Base-by-base conservation (phyloP, 2,888 invertebrate genomes). In the Drosophila parthenogenetica region DNA sequence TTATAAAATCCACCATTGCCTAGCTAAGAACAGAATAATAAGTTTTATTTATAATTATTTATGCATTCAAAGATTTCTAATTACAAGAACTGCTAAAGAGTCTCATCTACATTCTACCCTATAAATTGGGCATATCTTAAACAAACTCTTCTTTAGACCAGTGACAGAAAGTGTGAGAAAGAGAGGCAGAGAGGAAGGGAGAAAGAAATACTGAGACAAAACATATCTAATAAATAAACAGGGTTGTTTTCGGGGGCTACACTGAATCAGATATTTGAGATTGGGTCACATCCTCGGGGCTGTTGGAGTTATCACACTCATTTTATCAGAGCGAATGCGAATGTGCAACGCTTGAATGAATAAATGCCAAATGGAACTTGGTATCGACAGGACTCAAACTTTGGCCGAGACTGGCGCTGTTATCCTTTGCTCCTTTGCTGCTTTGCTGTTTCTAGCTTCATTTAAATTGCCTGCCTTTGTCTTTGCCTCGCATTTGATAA, bases 321-420 rank as follows among this genome's bases (percentile, higher is more conserved):
- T 83, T 84, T 72, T 73, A 74, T 83, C 86, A 57, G 51, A 60
- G 51, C 48, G 57, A 75, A 79, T 71, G 72, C 71, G 79, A 81
- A 74, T 76, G 74, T 79, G 86, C 79, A 77, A 86, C 84, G 87
- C 87, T 80, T 88, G 87, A 89, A 89, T 87, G 89, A 79, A 72
- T 81, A 80, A 77, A 80, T 72, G 58, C 72, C 75, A 71, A 76
- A 77, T 69, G 61, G 68, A 68, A 73, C 51, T 67, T 25, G 63
- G 42, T 73, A 73, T 79, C 69, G 79, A 73, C 73, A 69, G 79
- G 74, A 66, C 64, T 76, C 53, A 62, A 57, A 53, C 48, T 43
- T 35, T 29, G 32, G 32, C 13, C 17, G 22, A 8, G 32, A 32
- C 35, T 35, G 49, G 49, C 40, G 60, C 55, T 61, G 51, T 43